These are phyloP conservation scores for Oncorhynchus nerka DNA, from an alignment of 2,113 vertebrate species.

Conservation along the genomic window DNA sequence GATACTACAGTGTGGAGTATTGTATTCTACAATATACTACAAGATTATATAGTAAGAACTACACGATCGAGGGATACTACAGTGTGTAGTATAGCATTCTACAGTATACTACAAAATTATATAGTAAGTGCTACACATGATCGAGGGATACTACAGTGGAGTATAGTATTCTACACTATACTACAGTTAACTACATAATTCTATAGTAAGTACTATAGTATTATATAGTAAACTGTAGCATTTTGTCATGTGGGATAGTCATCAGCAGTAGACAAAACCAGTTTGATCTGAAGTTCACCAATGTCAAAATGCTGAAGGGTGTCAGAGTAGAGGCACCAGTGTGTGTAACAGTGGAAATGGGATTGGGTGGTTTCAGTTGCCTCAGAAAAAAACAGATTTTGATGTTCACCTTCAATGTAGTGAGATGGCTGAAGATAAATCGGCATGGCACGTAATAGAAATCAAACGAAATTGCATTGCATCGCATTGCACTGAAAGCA, in stretches of 20 bases:
- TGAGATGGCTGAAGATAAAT: conserved; percentile 38
- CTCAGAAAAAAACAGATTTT: conserved; percentile 9
- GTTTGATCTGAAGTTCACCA: conserved; percentile 24
- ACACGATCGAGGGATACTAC: no score
- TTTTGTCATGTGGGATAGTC: conserved; percentile 19
- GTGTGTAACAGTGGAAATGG: conserved; percentile 6
- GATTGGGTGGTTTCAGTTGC: conserved; percentile 22
- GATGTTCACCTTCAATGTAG: conserved; percentile 26
- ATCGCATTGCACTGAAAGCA: conserved; percentile 44
- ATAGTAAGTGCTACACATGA: no score
- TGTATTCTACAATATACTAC: no score
- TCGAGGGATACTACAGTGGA: no score
- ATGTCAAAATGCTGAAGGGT: conserved; percentile 7
- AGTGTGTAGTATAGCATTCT: no score
- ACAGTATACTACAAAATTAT: no score
- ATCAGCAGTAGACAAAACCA: conserved; percentile 45
- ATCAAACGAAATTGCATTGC: conserved; percentile 17
- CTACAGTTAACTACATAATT: no score
- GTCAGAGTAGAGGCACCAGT: background rate
- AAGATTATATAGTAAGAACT: no score
- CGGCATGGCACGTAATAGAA: conserved; percentile 41
- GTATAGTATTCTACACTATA: no score
- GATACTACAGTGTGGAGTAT: no score
- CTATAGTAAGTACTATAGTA: no score
- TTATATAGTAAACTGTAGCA: no score